Evolutionary conservation across 2,113 vertebrate species (phyloP).

Genomic region (Patagioenas fasciata): DNA sequence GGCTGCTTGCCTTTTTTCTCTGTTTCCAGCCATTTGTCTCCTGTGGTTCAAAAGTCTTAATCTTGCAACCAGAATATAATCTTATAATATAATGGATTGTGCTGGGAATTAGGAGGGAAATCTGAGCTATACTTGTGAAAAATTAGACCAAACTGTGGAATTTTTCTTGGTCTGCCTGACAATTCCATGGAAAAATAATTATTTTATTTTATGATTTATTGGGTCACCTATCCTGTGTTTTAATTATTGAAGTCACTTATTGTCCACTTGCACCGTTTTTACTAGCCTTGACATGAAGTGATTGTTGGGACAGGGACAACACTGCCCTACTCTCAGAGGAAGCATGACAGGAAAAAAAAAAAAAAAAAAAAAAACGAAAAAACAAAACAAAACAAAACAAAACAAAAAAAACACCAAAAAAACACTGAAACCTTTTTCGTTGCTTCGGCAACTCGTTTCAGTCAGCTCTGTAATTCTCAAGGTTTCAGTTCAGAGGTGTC

Average conservation of each 20-base stretch:
- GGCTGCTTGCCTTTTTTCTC: neutral
- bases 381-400: no score
- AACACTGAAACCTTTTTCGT: neutral
- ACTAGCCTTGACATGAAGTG: neutral
- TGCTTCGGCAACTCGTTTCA: neutral
- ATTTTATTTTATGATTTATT: neutral
- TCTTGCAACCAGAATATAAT: neutral
- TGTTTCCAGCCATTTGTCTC: neutral
- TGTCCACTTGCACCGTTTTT: neutral
- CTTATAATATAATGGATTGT: neutral
- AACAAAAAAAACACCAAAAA: no score
- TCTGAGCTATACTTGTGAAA: neutral
- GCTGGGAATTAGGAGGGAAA: neutral
- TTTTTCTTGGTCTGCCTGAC: neutral
- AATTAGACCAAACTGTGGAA: neutral
- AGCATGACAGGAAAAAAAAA: neutral
- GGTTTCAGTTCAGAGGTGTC: neutral
- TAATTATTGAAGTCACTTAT: neutral
- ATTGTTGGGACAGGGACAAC: neutral
- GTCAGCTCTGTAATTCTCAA: neutral
- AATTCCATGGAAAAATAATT: neutral
- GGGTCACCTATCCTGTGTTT: neutral
- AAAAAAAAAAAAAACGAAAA: no score
- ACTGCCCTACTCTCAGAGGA: neutral
- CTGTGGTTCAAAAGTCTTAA: neutral